Evolutionary conservation across 2,113 vertebrate species (phyloP), one percentile per base, ranked within the genome.

Genomic region (Arothron firmamentum): DNA sequence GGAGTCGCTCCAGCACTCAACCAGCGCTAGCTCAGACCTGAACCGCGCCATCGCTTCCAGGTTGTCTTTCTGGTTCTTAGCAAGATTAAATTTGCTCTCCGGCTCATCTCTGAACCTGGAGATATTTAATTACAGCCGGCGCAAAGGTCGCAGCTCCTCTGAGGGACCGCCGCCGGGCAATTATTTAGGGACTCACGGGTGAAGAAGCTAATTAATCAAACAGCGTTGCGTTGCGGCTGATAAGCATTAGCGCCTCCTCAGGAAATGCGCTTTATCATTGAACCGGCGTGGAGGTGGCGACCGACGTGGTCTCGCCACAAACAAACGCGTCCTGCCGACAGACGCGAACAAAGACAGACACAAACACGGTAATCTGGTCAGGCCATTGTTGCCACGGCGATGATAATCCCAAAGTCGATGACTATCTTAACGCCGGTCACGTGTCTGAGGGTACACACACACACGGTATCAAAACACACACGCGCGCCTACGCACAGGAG

Each of bases 371-470:
- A 77, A 86, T 82, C 82, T 18, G 14, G 48, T 70, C 56, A 70
- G 52, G 46, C 43, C 41, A 64, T 70, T 77, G 62, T 70, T 70
- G 49, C 73, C 47, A 50, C 47, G 34, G 41, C 52, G 49, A 34
- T 14, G 25, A 46, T 82, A 85, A 84, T 85, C 81, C 78, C 1
- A 7, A 48, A 70, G 58, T 74, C 64, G 20, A 70, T 83, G 52
- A 82, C 50, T 54, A 65, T 67, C 53, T 71, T 76, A 75, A 84
- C 75, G 75, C 75, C 52, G 17, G 25, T 75, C 72, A 81, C 63
- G 47, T 81, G 80, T 75, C 62, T 16, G 12, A 4, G 55, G 60
- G 59, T 67, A 48, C 68, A n/a, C n/a, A n/a, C n/a, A n/a, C n/a
- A 78, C 52, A 72, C 67, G 55, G 48, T 45, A 73, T 72, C 68